Conservation (phyloP, 2,888 invertebrate genomes). For the Pammene fasciana region DNA sequence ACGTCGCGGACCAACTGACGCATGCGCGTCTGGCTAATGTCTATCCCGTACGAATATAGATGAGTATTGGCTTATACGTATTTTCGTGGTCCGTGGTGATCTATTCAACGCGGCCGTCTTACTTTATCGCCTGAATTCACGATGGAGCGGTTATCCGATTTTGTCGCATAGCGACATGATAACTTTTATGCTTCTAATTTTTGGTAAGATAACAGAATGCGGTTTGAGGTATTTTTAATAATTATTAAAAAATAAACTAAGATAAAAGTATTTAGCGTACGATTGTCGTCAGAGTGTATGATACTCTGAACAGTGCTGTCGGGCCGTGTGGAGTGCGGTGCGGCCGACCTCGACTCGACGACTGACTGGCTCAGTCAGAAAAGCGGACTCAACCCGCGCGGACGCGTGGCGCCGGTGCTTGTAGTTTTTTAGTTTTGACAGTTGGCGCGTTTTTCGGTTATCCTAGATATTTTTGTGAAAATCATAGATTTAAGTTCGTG, state of each 20-base stretch:
- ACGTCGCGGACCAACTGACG: conserved; percentile 74
- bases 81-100: conserved; percentile 67
- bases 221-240: conserved; percentile 68
- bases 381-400: conserved; percentile 80
- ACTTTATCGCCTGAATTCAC: conserved; percentile 68
- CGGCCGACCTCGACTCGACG: conserved; percentile 43
- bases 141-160: conserved; percentile 72
- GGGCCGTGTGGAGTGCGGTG: conserved; percentile 56
- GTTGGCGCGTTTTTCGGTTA: conserved; percentile 81
- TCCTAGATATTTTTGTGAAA: conserved; percentile 74
- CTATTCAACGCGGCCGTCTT: conserved; percentile 73
- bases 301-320: conserved; percentile 28
- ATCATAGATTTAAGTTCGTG: conserved; percentile 82
- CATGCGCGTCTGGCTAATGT: conserved; percentile 81
- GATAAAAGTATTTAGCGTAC: conserved; percentile 64
- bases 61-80: conserved; percentile 69
- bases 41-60: conserved; percentile 77
- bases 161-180: conserved; percentile 79
- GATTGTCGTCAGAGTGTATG: conserved; percentile 52
- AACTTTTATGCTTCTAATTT: conserved; percentile 70
- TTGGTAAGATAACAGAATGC: conserved; percentile 72
- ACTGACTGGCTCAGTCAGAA: conserved; percentile 64
- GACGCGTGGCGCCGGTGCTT: conserved; percentile 80
- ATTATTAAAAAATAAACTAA: conserved; percentile 73
- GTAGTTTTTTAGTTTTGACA: conserved; percentile 83